Conservation (phyloP, 2,888 invertebrate genomes). For the Tipula confusa region DNA sequence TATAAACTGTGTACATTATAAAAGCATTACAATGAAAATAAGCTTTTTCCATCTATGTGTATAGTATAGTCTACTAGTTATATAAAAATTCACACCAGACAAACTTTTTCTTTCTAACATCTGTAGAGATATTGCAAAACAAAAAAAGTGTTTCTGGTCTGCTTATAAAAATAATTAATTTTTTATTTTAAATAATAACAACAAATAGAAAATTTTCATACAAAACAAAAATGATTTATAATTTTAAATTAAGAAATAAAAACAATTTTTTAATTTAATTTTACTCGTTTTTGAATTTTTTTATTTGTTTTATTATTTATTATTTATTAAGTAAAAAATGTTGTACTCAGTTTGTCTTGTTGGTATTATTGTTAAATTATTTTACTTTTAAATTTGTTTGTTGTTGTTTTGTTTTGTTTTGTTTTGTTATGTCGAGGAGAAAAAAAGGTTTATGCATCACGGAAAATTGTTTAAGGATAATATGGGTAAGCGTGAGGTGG, state of each 20-base stretch:
- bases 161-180: background rate
- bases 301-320: background rate
- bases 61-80: background rate
- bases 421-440: background rate
- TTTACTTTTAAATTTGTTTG: background rate
- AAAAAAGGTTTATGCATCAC: background rate
- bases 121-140: background rate
- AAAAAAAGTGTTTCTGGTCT: background rate
- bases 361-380: background rate
- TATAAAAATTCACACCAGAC: too few species aligned
- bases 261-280: background rate
- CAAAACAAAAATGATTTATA: background rate
- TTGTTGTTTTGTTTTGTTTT: background rate
- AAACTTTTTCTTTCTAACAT: background rate
- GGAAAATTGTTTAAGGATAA: too few species aligned
- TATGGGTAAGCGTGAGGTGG: background rate
- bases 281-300: background rate
- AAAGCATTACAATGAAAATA: background rate
- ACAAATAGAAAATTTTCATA: background rate
- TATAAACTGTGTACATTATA: background rate
- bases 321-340: background rate
- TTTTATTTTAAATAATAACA: background rate
- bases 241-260: background rate
- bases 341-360: background rate
- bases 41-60: background rate